A percentile compares a stretch with the other conserved stretches of the same genome.
These are phyloP conservation scores for Nasonia longicornis DNA, from an alignment of 1,140 invertebrate species.

Conservation along the genomic window DNA sequence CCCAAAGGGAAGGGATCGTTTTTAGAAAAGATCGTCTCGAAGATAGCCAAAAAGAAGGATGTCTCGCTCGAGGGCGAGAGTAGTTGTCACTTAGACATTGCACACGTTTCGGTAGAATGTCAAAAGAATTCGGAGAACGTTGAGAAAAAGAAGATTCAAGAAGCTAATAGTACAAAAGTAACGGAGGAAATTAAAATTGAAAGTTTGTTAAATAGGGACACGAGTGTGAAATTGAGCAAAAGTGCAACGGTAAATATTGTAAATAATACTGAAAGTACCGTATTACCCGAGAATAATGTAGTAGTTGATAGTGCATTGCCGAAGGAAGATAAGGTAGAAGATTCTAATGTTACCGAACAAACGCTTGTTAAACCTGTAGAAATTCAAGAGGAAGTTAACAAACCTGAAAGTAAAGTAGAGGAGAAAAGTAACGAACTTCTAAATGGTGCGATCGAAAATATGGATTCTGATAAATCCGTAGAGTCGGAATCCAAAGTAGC, in stretches of 20 bases:
- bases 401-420: conserved; percentile 8
- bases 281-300: neutral
- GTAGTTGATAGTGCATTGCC: conserved; percentile 11
- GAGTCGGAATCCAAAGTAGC: neutral
- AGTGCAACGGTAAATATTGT: conserved; percentile 6
- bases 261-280: conserved; percentile 30
- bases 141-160: neutral
- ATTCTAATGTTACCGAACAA: conserved; percentile 39
- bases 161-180: conserved; percentile 28
- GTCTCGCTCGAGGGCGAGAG: conserved; percentile 59
- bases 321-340: conserved; percentile 6
- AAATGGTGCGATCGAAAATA: neutral
- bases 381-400: conserved; percentile 32
- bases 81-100: conserved; percentile 46
- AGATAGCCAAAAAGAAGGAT: conserved; percentile 65
- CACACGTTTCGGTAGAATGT: neutral
- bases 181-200: neutral
- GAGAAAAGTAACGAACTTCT: neutral
- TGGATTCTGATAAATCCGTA: neutral
- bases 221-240: conserved; percentile 7
- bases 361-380: conserved; percentile 17
- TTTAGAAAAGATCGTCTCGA: conserved; percentile 66
- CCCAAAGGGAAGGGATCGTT: conserved; percentile 62
- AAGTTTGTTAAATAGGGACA: conserved; percentile 2
- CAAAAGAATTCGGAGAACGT: conserved; percentile 16